Conservation (phyloP, 2,113 vertebrate species). For the Butastur rufipennis region DNA sequence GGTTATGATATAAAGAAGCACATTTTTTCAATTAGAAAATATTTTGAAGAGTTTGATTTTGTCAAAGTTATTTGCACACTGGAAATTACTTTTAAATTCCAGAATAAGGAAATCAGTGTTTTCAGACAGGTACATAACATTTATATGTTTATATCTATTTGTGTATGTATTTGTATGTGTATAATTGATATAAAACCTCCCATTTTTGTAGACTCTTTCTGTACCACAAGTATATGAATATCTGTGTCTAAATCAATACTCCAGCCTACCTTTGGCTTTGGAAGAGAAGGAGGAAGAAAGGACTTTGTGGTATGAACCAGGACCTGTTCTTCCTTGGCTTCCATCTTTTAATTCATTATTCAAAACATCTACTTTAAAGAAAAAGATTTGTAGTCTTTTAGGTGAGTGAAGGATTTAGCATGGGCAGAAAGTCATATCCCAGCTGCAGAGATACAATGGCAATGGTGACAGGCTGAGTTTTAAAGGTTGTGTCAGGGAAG, state of each 20-base stretch:
- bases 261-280: not conserved
- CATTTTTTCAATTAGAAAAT: not conserved
- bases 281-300: not conserved
- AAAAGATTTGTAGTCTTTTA: not conserved
- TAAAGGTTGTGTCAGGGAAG: not conserved
- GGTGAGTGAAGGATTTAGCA: not conserved
- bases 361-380: not conserved
- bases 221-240: not conserved
- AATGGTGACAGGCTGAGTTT: not conserved
- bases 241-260: not conserved
- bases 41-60: not conserved
- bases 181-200: not conserved
- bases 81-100: not conserved
- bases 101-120: not conserved
- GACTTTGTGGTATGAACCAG: not conserved
- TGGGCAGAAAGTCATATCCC: not conserved
- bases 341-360: not conserved
- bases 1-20: not conserved
- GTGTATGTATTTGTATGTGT: not conserved
- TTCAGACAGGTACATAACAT: not conserved
- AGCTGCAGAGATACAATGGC: not conserved
- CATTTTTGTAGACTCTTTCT: not conserved
- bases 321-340: not conserved
- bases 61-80: not conserved
- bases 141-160: not conserved